Base-by-base conservation (phyloP, 2,888 invertebrate species). In the Drosophila anomalata region DNA sequence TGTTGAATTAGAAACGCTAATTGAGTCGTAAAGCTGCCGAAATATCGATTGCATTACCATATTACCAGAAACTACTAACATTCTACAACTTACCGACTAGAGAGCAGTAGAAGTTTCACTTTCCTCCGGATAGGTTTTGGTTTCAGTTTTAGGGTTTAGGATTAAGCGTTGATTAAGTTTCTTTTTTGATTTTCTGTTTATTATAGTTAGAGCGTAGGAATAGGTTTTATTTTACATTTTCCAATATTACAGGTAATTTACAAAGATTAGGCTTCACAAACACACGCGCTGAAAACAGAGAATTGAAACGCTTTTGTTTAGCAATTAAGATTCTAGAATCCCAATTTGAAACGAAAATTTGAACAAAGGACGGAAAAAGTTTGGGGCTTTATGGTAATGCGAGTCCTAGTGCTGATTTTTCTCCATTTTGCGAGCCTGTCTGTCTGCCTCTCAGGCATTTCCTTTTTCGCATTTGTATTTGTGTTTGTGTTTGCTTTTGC, bases 41-140 rank as follows among this genome's bases (percentile, higher is more conserved):
- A 51, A 24, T 50, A 82, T 82, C 79, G 78, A 83, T 82, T 79
- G 63, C 56, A 83, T 85, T 85, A 79, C 63, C 79, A 85, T 82
- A 56, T 50, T 46, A 24, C 29, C 29, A 29, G 3, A 29, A 29
- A 29, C 29, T 4, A 17, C 17, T 17, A 26, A 7, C 7, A 7
- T 9, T 7, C 29, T 29, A 29, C 8, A 2, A 65, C 63, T 65
- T 26, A 65, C 63, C 63, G 63, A 65, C 63, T 62, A 46, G 53
- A 46, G 46, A 47, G 33, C 20, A 33, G 46, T 31, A 47, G 46
- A 29, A n/a, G 31, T 46, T 39, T 62, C 53, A 22, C 36, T 52
- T 36, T 44, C 26, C 6, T 59, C 9, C 36, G 22, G 22, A 9
- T 36, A 24, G 9, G 26, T 3, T 39, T 36, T 31, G 9, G 26